Evolutionary conservation across 2,888 invertebrate genomes (phyloP), one percentile per base, ranked within the genome.

Genomic region (Acanthopleura granulata): DNA sequence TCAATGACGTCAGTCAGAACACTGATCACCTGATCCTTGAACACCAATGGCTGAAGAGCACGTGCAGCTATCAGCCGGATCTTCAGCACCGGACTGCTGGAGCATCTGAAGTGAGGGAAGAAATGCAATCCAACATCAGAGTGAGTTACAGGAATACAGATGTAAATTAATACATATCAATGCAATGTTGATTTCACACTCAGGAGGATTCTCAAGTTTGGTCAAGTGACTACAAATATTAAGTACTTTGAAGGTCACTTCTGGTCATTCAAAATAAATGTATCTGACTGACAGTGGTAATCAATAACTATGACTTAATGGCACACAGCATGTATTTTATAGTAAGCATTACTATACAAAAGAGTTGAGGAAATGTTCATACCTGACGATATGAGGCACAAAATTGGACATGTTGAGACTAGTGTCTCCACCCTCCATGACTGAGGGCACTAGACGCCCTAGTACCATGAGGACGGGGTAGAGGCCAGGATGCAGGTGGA

Each of bases 391-490:
- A 83, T 92, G 92, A 1, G 94, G 93, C 73, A 95, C 91, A 89
- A 94, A 94, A 77, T 93, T 92, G 30, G 92, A 91, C 77, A 95
- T 90, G 93, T 94, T 93, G 73, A 94, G 91, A 83, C 93, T 93
- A 29, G 93, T 93, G 82, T 94, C 94, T 15, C 93, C 92, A 61
- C 94, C 94, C 85, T 96, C 95, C 72, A 94, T 91, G 0, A 94
- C 92, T 0, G 94, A 94, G 0, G 95, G 95, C 90, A 95, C 95
- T 6, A 97, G 92, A 50, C 96, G 92, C 0, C 94, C 94, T 73
- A 97, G 91, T 76, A 97, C 91, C 84, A 96, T 90, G 79, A 97
- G 91, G 69, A 95, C 92, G 0, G 96, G 95, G 91, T 95, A 95
- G 78, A 96, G 90, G 9, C 94, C 92, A 0, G 94, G 93, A 77